Evolutionary conservation across 2,797 vertebrate species (phyloP).

Genomic region (Enteromius viviparus): DNA sequence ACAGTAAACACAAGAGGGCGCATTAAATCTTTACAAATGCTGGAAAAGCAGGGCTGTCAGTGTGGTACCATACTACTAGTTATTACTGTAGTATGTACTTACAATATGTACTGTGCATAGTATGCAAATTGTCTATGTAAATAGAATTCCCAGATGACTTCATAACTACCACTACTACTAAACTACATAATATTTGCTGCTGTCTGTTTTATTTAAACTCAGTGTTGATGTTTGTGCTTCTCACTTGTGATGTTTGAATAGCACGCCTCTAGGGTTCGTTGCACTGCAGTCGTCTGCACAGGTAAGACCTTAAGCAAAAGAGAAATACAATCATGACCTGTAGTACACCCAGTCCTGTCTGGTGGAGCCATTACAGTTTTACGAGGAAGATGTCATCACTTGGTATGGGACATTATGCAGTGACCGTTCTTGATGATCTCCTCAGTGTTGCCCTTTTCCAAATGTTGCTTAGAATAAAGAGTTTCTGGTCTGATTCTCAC

Average conservation of each 20-base stretch:
- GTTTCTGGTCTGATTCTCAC: not conserved
- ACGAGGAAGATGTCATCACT: not conserved
- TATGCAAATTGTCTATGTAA: not conserved
- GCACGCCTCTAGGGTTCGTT: slow-evolving; percentile 1
- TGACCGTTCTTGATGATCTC: not conserved
- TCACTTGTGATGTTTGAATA: not conserved
- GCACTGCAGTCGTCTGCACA: not conserved
- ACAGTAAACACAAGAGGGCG: slow-evolving; percentile 36
- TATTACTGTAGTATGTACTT: not conserved
- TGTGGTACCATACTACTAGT: not conserved
- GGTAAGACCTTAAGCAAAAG: not conserved
- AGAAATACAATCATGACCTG: not conserved
- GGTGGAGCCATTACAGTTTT: slow-evolving; percentile 9
- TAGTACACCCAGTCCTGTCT: not conserved
- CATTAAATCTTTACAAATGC: not conserved
- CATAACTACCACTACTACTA: not conserved
- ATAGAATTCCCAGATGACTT: not conserved
- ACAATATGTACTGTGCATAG: not conserved
- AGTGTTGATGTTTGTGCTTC: not conserved
- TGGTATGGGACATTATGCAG: not conserved
- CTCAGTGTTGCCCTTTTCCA: not conserved
- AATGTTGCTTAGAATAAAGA: slow-evolving; percentile 29
- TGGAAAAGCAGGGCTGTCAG: not conserved
- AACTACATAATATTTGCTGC: not conserved
- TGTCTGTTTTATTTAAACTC: not conserved